A percentile compares a stretch with the other conserved stretches of the same genome.
Evolutionary conservation across 2,797 vertebrate genomes (phyloP).

Genomic region (Hippocampus kuda): DNA sequence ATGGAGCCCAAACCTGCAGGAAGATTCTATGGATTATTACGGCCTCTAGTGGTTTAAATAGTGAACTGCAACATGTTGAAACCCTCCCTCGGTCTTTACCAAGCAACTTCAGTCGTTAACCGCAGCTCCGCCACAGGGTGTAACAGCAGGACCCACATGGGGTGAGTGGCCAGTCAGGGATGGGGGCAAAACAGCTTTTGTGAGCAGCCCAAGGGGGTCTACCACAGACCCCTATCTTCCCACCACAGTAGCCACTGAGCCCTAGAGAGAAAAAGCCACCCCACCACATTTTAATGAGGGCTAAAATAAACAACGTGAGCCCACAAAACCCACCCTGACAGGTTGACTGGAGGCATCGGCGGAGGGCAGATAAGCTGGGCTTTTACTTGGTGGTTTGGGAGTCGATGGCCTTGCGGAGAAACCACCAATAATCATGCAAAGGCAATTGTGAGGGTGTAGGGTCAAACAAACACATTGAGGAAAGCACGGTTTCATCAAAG

Average conservation of each 20-base stretch:
- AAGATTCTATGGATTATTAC: slow-evolving; percentile 28
- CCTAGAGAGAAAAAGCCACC: slow-evolving; percentile 56
- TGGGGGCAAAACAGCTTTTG: slow-evolving; percentile 39
- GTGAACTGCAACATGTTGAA: slow-evolving; percentile 18
- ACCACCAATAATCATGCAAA: background rate
- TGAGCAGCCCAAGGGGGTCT: slow-evolving; percentile 57
- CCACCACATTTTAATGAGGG: slow-evolving; percentile 62
- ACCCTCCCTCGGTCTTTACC: slow-evolving; percentile 48
- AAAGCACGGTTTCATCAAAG: background rate
- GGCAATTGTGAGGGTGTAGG: background rate
- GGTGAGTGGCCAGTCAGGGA: slow-evolving; percentile 41
- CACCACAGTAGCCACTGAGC: slow-evolving; percentile 61
- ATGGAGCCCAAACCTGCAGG: slow-evolving; percentile 30
- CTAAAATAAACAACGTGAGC: slow-evolving; percentile 62
- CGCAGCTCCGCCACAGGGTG: slow-evolving; percentile 60
- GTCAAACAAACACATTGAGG: background rate
- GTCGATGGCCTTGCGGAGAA: slow-evolving; percentile 13
- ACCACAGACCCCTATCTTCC: slow-evolving; percentile 56
- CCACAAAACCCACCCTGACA: slow-evolving; percentile 56
- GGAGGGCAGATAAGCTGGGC: slow-evolving; percentile 40
- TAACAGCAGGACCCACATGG: slow-evolving; percentile 51
- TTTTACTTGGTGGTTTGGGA: slow-evolving; percentile 42
- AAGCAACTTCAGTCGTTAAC: slow-evolving; percentile 52
- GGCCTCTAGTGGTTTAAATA: slow-evolving; percentile 49
- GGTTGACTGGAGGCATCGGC: slow-evolving; percentile 53